Evolutionary conservation across 37 sponge, comb jelly and placozoan genomes (phyloP).

Genomic region (Eunapius fragilis): DNA sequence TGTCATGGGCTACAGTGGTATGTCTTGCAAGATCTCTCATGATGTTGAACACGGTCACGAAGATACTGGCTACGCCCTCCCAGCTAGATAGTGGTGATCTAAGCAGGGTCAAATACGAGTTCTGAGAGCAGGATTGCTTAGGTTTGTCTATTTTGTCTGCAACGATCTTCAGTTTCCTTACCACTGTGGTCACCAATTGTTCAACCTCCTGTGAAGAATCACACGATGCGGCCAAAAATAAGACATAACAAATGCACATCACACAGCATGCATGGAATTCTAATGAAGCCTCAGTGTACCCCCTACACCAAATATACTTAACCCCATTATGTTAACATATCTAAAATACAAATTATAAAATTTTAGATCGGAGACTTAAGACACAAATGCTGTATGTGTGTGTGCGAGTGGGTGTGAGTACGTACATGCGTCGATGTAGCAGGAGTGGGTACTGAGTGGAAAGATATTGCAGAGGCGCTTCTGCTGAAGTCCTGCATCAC

Average conservation of each 20-base stretch:
- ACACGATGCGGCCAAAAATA: neutral
- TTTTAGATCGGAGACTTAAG: too few species aligned
- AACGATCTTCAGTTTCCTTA: neutral
- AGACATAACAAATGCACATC: too few species aligned
- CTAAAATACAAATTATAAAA: too few species aligned
- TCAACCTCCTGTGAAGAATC: neutral
- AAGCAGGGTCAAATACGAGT: neutral
- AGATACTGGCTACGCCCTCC: neutral
- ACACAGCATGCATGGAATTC: too few species aligned
- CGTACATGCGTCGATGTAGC: too few species aligned
- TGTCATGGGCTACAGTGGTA: neutral
- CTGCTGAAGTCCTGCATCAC: neutral
- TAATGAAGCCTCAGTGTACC: too few species aligned
- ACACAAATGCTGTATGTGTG: too few species aligned
- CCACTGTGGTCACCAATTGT: neutral
- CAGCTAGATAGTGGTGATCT: neutral
- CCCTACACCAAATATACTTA: too few species aligned
- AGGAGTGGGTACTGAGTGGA: too few species aligned
- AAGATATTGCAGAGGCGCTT: too few species aligned
- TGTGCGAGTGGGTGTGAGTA: too few species aligned
- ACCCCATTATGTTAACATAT: too few species aligned
- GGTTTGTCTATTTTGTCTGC: neutral
- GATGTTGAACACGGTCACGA: neutral
- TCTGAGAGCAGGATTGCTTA: neutral
- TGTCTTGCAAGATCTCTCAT: neutral